phyloP scores from a whole-genome alignment of 2,797 vertebrate genomes.

The Chaetodon trifasciatus region DNA sequence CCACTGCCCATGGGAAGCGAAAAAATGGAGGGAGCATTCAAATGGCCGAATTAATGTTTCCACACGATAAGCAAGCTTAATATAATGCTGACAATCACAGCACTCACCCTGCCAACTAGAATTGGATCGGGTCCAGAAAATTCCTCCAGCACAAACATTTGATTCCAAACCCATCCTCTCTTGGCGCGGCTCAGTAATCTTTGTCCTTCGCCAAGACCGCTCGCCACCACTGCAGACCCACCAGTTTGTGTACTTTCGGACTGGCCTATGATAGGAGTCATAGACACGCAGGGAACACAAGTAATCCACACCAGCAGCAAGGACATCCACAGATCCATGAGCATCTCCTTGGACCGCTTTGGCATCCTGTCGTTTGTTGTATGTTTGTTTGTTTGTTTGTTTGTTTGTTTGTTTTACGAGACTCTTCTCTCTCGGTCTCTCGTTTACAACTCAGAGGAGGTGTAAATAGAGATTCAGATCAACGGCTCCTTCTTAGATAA shows the following conservation, averaged over 20 bases:
- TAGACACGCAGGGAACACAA: constrained; percentile 89
- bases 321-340: constrained; percentile 93
- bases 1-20: constrained; percentile 55
- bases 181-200: constrained; percentile 95
- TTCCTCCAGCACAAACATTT: constrained; percentile 99
- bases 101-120: constrained; percentile 99
- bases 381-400: constrained; percentile 52
- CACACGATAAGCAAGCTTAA: constrained; percentile 87
- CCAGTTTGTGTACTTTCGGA: constrained; percentile 87
- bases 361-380: constrained; percentile 86
- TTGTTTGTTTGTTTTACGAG: constrained; percentile 54
- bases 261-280: constrained; percentile 87
- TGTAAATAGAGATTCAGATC: constrained; percentile 59
- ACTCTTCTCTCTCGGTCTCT: constrained; percentile 31
- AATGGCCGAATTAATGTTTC: constrained; percentile 86
- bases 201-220: constrained; percentile 90
- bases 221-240: constrained; percentile 87
- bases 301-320: constrained; percentile 98
- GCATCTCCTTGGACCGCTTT: constrained; percentile 91
- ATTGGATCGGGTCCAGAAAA: constrained; percentile 99
- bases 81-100: constrained; percentile 86
- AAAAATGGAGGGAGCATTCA: constrained; percentile 73
- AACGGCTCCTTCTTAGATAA: constrained; percentile 85
- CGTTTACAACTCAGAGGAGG: constrained; percentile 6
- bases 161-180: constrained; percentile 99